Base-by-base conservation (phyloP, 1,140 invertebrate species). In the Drosophila insularis region DNA sequence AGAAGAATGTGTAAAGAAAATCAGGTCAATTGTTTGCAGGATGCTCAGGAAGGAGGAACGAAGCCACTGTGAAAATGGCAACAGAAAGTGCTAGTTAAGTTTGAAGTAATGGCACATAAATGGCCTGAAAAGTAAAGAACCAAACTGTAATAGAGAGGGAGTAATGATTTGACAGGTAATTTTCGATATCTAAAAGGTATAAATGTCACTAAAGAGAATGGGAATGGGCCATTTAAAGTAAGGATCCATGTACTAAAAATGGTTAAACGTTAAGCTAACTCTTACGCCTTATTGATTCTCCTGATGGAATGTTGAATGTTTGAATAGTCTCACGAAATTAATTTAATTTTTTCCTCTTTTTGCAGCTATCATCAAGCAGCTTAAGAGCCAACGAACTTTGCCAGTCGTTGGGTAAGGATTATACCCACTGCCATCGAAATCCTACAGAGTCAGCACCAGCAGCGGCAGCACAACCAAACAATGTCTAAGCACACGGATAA, bases 401-500 rank as follows among this genome's bases (percentile, higher is more conserved):
- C 23, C 40, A 55, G 72, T 14, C 27, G 64, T 39, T 54, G 43
- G 40, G 23, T 19, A 58, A 76, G 74, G 74, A 81, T 81, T 87
- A 81, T 58, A 37, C 35, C 35, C 35, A n/a, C 35, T 13, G 2
- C 35, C 3, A 37, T 37, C 11, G 35, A 31, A 72, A 67, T 85
- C 84, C 55, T 69, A 40, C 35, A 61, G 10, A 43, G 17, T 39
- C 32, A 60, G 32, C 32, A n/a, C n/a, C n/a, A 27, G 40, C 23
- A 14, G 40, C 39, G 68, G 55, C 8, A 35, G 32, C 7, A 35
- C 32, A 11, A 35, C 32, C 32, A 35, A 68, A 78, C 82, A 71
- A 91, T 91, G 90, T 91, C 90, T 58, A 91, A 90, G 78, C 91
- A 91, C 71, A 71, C 89, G 53, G 86, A 91, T 76, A 91, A 91